Evolutionary conservation across 2,888 invertebrate species (phyloP).

Genomic region (Chirona hameri): DNA sequence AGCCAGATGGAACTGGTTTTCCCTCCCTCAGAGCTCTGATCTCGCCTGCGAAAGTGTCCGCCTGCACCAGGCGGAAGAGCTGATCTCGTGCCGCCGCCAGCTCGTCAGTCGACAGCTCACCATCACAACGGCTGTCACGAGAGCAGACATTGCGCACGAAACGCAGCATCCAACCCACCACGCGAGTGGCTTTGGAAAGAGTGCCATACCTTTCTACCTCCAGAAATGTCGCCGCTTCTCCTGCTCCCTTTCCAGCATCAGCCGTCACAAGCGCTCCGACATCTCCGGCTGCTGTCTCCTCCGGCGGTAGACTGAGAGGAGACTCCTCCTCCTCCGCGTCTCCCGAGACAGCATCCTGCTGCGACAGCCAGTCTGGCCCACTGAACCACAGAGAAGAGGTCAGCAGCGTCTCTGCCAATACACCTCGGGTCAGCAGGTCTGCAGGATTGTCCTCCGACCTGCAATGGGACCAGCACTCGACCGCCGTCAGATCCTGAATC

Average conservation of each 20-base stretch:
- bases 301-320: neutral
- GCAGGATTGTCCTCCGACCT: neutral
- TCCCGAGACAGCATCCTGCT: neutral
- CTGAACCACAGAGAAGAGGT: neutral
- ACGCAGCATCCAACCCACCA: neutral
- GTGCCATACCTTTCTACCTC: neutral
- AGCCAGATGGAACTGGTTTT: neutral
- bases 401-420: neutral
- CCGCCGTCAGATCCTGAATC: neutral
- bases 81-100: neutral
- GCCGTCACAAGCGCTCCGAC: neutral
- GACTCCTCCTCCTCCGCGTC: neutral
- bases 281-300: neutral
- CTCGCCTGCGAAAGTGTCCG: neutral
- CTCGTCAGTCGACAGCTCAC: neutral
- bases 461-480: neutral
- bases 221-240: neutral
- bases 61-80: neutral
- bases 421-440: neutral
- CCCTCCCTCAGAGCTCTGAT: neutral
- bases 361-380: neutral
- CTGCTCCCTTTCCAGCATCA: neutral
- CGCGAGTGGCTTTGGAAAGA: neutral
- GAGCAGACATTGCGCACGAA: neutral
- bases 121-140: neutral